Percentiles rank a stretch among this genome's conserved stretches.
phyloP scores from a whole-genome alignment of 2,113 vertebrate genomes.

The Poeciliopsis occidentalis region DNA sequence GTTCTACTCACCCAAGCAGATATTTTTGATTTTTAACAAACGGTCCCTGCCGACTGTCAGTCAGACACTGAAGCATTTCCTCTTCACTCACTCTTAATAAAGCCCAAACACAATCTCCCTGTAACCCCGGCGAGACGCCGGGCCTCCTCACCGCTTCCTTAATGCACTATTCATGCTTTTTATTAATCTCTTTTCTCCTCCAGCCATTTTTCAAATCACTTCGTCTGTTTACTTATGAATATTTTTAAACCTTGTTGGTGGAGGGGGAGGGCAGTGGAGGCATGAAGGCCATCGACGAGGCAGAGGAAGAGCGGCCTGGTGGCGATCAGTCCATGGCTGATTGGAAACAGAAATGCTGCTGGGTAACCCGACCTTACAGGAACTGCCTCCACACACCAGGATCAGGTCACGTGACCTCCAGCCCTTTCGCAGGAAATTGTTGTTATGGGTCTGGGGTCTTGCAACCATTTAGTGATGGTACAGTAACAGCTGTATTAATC shows the following conservation, averaged over 20 bases:
- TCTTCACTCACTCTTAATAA: no score
- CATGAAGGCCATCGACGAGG: conserved; percentile 22
- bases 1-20: neutral
- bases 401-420: conserved; percentile 79
- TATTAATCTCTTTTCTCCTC: conserved; percentile 78
- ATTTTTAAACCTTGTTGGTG: conserved; percentile 71
- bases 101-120: no score
- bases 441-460: conserved; percentile 72
- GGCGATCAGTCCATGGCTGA: conserved; percentile 61
- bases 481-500: no score
- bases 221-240: conserved; percentile 83
- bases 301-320: conserved; percentile 41
- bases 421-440: conserved; percentile 75
- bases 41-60: neutral
- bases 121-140: no score
- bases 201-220: conserved; percentile 80
- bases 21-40: neutral
- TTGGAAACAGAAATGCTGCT: conserved; percentile 67
- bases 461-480: conserved; percentile 26
- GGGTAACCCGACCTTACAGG: conserved; percentile 80
- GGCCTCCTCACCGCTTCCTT: conserved; percentile 54
- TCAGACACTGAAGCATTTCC: no score
- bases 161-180: conserved; percentile 78
- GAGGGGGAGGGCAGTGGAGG: neutral
- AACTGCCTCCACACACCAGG: conserved; percentile 64